These are phyloP conservation scores for Dreissena polymorpha DNA, from an alignment of 1,140 invertebrate genomes.

Conservation along the genomic window DNA sequence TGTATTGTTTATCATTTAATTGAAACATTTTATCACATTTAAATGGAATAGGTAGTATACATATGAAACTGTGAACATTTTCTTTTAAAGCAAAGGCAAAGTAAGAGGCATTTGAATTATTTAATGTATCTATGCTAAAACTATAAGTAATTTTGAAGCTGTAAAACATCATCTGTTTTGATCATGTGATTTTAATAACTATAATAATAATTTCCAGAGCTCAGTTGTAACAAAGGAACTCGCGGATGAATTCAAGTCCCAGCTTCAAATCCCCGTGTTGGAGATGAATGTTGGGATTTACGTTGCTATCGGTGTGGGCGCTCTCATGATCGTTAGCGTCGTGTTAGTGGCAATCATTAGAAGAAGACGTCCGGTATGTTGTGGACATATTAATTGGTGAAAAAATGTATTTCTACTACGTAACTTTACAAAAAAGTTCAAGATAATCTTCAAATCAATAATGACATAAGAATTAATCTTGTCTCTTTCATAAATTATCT, in stretches of 20 bases:
- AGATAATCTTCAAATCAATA: no score
- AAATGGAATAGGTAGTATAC: no score
- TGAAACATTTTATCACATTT: no score
- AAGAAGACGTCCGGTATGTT: background rate
- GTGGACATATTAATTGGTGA: no score
- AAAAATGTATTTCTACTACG: no score
- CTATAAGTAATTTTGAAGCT: background rate
- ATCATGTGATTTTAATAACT: background rate
- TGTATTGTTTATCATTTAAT: no score
- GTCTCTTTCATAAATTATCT: no score
- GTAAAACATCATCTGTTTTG: background rate
- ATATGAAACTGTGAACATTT: no score
- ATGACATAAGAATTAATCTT: no score
- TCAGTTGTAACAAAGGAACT: conserved; percentile 27
- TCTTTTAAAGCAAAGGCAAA: no score
- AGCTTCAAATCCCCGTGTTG: conserved; percentile 23
- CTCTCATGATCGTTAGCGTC: conserved; percentile 5
- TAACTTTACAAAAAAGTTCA: no score
- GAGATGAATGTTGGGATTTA: conserved; percentile 33
- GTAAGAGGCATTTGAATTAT: background rate
- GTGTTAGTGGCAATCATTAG: background rate
- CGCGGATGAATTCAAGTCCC: conserved; percentile 38
- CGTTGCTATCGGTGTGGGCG: conserved; percentile 42
- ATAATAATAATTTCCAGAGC: conserved; percentile 23
- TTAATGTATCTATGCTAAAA: background rate